Base-by-base conservation (phyloP, 2,113 vertebrate species). In the Turdus rufiventris region DNA sequence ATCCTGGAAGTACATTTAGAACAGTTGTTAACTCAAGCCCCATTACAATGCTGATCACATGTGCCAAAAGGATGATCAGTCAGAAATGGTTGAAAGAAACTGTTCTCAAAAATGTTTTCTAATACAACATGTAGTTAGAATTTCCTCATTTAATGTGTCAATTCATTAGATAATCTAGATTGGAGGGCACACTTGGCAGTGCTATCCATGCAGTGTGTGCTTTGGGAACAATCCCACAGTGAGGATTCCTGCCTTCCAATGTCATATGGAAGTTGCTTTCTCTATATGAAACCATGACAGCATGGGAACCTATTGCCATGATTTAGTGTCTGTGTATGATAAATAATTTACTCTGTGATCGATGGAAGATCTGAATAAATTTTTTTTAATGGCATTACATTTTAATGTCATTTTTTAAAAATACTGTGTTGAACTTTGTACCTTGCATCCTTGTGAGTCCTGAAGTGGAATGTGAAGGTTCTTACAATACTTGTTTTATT, bases 71-170 rank as follows among this genome's bases (percentile, higher is more conserved):
- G 68, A 57, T 36, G 54, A 13, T 84, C 93, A 62, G 67, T 61
- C 31, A 40, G 61, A 89, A 89, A 34, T 29, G 21, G 45, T 82
- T 78, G 53, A 71, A 75, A 91, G 80, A 82, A 89, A 82, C 78
- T 68, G 26, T 70, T 95, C 45, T 97, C 25, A 5, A 66, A 83
- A 89, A 33, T 85, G 54, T 38, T 93, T 89, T 91, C 91, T 94
- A 43, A 75, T 42, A 77, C 89, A 95, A 68, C 51, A 25, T 4
- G 0, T 54, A 31, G 53, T 60, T 83, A 48, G 56, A 76, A 75
- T 91, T 95, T 94, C 88, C 56, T 85, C 33, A 23, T 54, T 51
- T 75, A 74, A 42, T 10, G 1, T 60, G 33, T 78, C 83, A 70
- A 13, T 26, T 48, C 54, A 66, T 25, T 38, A 61, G 60, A 14